phyloP scores from a whole-genome alignment of 2,797 vertebrate genomes.

The Sebastes diaconus region DNA sequence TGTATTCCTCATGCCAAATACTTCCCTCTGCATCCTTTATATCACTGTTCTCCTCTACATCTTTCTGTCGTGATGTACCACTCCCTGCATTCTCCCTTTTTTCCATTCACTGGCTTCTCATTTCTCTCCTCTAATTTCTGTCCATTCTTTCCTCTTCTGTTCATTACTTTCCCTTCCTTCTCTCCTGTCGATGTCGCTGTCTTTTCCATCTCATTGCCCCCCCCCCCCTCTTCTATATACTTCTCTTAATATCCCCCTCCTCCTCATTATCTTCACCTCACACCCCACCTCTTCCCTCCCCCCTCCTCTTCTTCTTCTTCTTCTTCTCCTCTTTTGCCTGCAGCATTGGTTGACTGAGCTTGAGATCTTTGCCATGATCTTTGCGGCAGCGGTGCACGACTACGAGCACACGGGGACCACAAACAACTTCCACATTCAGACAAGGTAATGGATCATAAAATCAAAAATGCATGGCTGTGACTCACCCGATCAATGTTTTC shows the following conservation, averaged over 20 bases:
- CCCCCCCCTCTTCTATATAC: neutral
- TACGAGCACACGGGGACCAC: slow-evolving; percentile 98
- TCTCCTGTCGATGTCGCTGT: slow-evolving; percentile 22
- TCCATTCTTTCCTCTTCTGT: slow-evolving; percentile 42
- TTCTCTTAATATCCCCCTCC: slow-evolving; percentile 11
- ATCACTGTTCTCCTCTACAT: slow-evolving; percentile 29
- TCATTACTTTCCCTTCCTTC: slow-evolving; percentile 39
- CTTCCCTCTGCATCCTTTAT: slow-evolving; percentile 35
- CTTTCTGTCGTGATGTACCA: slow-evolving; percentile 41
- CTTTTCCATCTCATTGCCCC: slow-evolving; percentile 39
- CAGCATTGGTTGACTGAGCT: slow-evolving; percentile 98
- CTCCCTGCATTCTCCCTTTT: slow-evolving; percentile 28
- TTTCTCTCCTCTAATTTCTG: slow-evolving; percentile 50
- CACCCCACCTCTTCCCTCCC: neutral
- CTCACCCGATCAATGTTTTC: slow-evolving; percentile 64
- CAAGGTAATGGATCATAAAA: slow-evolving; percentile 84
- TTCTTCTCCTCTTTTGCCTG: slow-evolving; percentile 8
- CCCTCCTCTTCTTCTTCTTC: neutral
- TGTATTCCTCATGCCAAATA: slow-evolving; percentile 54
- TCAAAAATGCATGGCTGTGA: slow-evolving; percentile 67
- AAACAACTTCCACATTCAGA: slow-evolving; percentile 99
- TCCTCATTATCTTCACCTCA: neutral
- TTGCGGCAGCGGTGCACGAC: slow-evolving; percentile 95
- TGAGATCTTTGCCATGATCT: slow-evolving; percentile 94
- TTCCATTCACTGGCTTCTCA: slow-evolving; percentile 52